These are phyloP conservation scores for Neoniphon sammara DNA, from an alignment of 2,797 vertebrate genomes.

Conservation along the genomic window DNA sequence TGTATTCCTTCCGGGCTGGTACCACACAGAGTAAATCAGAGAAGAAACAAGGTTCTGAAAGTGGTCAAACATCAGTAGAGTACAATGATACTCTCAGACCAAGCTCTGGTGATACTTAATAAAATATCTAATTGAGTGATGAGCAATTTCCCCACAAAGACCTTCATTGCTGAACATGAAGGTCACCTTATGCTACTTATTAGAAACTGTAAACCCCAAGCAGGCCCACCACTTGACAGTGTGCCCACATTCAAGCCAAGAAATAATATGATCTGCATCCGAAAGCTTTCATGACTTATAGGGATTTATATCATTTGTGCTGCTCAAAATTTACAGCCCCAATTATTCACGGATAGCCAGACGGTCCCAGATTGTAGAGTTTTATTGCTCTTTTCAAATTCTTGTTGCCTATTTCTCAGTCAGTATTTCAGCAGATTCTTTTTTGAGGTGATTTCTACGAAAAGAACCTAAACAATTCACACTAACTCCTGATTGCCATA, in stretches of 20 bases:
- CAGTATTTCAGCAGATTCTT: slow-evolving; percentile 79
- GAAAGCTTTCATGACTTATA: slow-evolving; percentile 79
- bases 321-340: slow-evolving; percentile 80
- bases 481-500: slow-evolving; percentile 31
- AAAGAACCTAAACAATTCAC: slow-evolving; percentile 65
- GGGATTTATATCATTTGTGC: slow-evolving; percentile 78
- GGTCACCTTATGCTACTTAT: slow-evolving; percentile 35
- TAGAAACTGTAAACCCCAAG: slow-evolving; percentile 44
- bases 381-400: slow-evolving; percentile 75
- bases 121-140: too few species aligned
- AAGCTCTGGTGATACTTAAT: too few species aligned
- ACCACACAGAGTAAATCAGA: neutral
- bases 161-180: slow-evolving; percentile 25
- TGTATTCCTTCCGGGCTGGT: neutral
- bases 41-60: too few species aligned
- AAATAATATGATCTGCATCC: slow-evolving; percentile 82
- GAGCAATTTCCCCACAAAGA: neutral
- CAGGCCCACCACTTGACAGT: slow-evolving; percentile 53
- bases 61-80: too few species aligned
- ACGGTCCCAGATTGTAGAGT: slow-evolving; percentile 68
- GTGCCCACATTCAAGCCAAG: slow-evolving; percentile 62
- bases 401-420: slow-evolving; percentile 74
- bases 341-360: slow-evolving; percentile 78
- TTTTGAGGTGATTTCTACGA: slow-evolving; percentile 74
- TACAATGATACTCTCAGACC: too few species aligned